Evolutionary conservation across 2,888 invertebrate genomes (phyloP), one percentile per base, ranked within the genome.

Genomic region (Hirtodrosophila duncani): DNA sequence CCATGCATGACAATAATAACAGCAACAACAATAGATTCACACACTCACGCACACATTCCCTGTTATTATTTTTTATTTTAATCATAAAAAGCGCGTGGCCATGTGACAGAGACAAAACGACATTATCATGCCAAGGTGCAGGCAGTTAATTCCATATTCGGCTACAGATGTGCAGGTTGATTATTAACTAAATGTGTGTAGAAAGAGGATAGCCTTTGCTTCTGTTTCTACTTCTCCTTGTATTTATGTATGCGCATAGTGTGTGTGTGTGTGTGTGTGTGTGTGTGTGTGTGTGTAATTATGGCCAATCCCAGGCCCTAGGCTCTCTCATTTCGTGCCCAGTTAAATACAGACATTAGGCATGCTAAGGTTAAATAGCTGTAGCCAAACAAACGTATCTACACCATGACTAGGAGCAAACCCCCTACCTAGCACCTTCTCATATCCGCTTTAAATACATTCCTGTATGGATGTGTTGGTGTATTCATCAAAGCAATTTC

Each of bases 351-450:
- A 61, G 77, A 77, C 68, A 72, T 80, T 80, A 60, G 66, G 60
- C 72, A 80, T 77, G 72, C 77, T n/a, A n/a, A n/a, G n/a, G n/a
- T n/a, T n/a, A n/a, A n/a, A 71, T 52, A 56, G 71, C 80, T 67
- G 62, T 79, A 59, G 75, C 39, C 39, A 16, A 29, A 53, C 55
- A 53, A 69, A 59, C 59, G 58, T 34, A 48, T 29, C 36, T 10
- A 34, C 26, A 17, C 38, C 21, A 33, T 14, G n/a, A n/a, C n/a
- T n/a, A n/a, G n/a, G n/a, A n/a, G 20, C 49, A 63, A 30, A 18
- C 51, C 44, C 51, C 38, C 46, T 10, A 16, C 24, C 3, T 9
- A 11, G 1, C 26, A 4, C 17, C 6, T 6, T 6, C 3, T 18
- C 16, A 13, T 11, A 8, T 8, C 23, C 42, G 17, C 26, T 13